A percentile compares a stretch with the other conserved stretches of the same genome.
These are phyloP conservation scores for Bombus cullumanus DNA, from an alignment of 1,140 invertebrate genomes.

Conservation along the genomic window DNA sequence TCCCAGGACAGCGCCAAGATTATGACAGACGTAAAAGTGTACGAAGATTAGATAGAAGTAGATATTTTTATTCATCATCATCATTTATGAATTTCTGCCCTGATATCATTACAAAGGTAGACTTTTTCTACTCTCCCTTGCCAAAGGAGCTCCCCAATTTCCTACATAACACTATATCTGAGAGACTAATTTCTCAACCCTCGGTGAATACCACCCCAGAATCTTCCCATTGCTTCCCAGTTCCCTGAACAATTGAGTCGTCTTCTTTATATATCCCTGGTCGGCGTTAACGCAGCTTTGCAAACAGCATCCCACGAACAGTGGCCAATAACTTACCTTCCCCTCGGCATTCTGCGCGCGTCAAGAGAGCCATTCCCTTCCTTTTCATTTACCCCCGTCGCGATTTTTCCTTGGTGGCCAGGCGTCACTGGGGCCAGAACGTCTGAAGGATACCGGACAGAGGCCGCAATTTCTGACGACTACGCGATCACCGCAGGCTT, in stretches of 20 bases:
- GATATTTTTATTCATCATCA: too few species aligned
- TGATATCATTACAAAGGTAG: too few species aligned
- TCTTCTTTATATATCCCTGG: conserved; percentile 21
- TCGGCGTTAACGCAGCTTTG: conserved; percentile 9
- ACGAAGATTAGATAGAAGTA: too few species aligned
- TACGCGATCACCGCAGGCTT: conserved; percentile 11
- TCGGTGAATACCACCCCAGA: background rate
- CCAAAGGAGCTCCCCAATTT: background rate
- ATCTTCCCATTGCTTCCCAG: background rate
- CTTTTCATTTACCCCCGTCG: conserved; percentile 32
- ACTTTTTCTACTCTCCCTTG: background rate
- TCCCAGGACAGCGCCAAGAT: too few species aligned
- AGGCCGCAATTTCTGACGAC: conserved; percentile 22
- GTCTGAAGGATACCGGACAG: background rate
- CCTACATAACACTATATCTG: too few species aligned
- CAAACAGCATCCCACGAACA: background rate
- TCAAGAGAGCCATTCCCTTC: conserved; percentile 36
- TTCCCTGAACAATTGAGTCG: conserved; percentile 2
- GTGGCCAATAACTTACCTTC: conserved; percentile 13
- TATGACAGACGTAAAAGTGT: too few species aligned
- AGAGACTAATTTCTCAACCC: background rate
- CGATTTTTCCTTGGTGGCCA: conserved; percentile 10
- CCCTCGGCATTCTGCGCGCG: background rate
- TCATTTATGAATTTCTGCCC: too few species aligned
- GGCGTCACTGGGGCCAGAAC: background rate